Conservation (phyloP, 2,113 vertebrate species). For the Dasyurus viverrinus region DNA sequence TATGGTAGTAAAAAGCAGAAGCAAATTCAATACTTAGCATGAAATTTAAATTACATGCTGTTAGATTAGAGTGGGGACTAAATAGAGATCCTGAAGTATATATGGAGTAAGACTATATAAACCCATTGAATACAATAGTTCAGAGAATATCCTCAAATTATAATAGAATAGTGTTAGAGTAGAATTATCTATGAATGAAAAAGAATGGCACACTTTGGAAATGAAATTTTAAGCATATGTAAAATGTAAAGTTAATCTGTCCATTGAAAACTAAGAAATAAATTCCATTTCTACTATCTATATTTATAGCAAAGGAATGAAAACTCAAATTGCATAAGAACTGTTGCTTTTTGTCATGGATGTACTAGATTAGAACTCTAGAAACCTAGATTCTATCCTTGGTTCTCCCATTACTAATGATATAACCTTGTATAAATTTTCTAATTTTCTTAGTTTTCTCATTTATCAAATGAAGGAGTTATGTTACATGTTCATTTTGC, state of each 20-base stretch:
- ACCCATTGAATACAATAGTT: no score
- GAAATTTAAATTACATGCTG: no score
- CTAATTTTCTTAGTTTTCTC: slow-evolving; percentile 47
- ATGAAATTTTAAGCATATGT: not conserved
- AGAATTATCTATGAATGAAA: not conserved
- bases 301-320: not conserved
- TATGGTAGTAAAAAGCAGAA: no score
- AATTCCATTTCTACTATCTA: not conserved
- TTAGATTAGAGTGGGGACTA: no score
- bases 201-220: not conserved
- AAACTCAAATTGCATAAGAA: not conserved
- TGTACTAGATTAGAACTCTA: not conserved
- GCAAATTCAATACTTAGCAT: no score
- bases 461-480: not conserved
- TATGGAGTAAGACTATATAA: no score
- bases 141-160: not conserved
- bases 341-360: not conserved
- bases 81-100: no score
- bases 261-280: not conserved
- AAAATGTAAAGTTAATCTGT: not conserved
- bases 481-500: not conserved
- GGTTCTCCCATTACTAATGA: not conserved
- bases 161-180: not conserved
- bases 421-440: not conserved
- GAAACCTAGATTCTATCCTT: not conserved